Evolutionary conservation across 2,797 vertebrate species (phyloP).

Genomic region (Pterois miles): DNA sequence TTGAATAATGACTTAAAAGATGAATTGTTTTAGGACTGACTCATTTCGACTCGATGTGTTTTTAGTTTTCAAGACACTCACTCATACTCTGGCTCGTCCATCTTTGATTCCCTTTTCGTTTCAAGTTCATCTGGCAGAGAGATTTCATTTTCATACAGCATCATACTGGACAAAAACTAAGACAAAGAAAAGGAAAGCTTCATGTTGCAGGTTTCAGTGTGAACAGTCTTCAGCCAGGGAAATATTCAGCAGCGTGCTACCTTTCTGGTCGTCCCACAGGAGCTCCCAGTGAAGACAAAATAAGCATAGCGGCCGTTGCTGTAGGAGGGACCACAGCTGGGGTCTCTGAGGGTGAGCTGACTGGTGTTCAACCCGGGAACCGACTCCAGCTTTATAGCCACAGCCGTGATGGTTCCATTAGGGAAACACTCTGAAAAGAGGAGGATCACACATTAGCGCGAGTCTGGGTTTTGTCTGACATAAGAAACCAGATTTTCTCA

Average conservation of each 20-base stretch:
- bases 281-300: conserved; percentile 73
- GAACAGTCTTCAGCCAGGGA: background rate
- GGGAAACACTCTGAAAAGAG: conserved; percentile 82
- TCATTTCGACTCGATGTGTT: background rate
- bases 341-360: conserved; percentile 78
- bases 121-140: conserved; percentile 53
- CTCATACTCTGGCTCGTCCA: conserved; percentile 46
- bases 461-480: accelerated
- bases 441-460: background rate
- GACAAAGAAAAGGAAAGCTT: background rate
- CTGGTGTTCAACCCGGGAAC: conserved; percentile 72
- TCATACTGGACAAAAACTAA: conserved; percentile 71
- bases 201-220: background rate
- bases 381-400: conserved; percentile 77
- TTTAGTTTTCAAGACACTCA: conserved; percentile 38
- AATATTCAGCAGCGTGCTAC: conserved; percentile 19
- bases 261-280: conserved; percentile 80
- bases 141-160: conserved; percentile 81
- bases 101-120: accelerated
- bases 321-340: conserved; percentile 72
- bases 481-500: accelerated
- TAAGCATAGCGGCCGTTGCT: conserved; percentile 67
- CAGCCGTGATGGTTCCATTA: conserved; percentile 82
- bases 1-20: background rate
- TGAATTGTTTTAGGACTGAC: background rate